Base-by-base conservation (phyloP, 2,888 invertebrate species). In the Lepidocyrtinus sp. region DNA sequence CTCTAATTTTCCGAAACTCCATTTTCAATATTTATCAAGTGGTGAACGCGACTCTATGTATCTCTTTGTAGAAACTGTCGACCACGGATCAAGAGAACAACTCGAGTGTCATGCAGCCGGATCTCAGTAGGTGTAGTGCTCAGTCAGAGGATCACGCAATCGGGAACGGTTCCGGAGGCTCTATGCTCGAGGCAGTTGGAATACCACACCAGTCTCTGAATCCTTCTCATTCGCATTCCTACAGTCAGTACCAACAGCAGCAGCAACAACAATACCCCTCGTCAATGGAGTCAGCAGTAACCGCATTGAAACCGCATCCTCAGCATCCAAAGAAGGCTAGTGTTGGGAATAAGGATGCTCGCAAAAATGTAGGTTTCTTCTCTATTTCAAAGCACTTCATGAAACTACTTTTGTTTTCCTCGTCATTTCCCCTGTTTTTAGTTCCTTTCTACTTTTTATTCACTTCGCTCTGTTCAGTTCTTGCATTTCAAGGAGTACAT, bases 61-160 rank as follows among this genome's bases (percentile, higher is more conserved):
- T 62, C 61, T 27, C 61, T 75, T 36, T 67, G 24, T 26, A 80
- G 80, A 80, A 75, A 71, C 80, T 71, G 45, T 65, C 70, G 25
- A 67, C 80, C 21, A 80, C 64, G 26, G 69, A 75, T 74, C 80
- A 80, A 59, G 75, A 80, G 62, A 80, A 80, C 75, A 62, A 75
- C 75, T 46, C 65, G 26, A 67, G 19, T 64, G 71, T 75, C 36
- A 80, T 80, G 80, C 80, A 75, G 62, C 36, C 67, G 3, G 80
- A 75, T 75, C 75, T 80, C 80, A 80, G 75, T 80, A 75, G 80
- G 80, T 80, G 80, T 80, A 80, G 80, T 75, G 59, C 69, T 12
- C 70, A 71, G 75, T 80, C 80, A 62, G 75, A 64, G 61, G 75
- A 80, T 64, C 70, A 75, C 15, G 73, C 19, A 22, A 64, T 17